Conservation (phyloP, 1,140 invertebrate genomes). For the Trichogramma pretiosum region DNA sequence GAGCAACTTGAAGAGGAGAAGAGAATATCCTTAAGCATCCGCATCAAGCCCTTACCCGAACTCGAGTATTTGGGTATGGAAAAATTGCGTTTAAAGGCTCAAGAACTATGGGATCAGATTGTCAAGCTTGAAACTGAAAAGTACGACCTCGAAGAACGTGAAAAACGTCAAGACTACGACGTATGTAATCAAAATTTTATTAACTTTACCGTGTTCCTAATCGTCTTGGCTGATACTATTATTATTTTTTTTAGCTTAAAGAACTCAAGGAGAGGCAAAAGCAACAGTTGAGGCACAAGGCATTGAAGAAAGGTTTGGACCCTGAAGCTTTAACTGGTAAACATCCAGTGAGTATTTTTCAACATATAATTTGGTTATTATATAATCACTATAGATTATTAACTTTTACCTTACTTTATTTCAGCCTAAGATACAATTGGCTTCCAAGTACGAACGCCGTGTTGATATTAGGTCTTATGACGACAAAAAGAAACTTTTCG, state of each 20-base stretch:
- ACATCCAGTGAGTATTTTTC: conserved; percentile 84
- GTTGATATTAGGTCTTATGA: conserved; percentile 95
- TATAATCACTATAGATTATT: too few relatives aligned
- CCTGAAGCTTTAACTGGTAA: conserved; percentile 91
- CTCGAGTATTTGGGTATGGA: conserved; percentile 72
- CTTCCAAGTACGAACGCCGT: conserved; percentile 97
- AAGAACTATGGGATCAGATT: conserved; percentile 90
- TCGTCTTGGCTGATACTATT: too few relatives aligned
- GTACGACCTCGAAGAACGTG: conserved; percentile 97
- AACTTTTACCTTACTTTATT: conserved; percentile 33
- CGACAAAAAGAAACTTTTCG: conserved; percentile 92
- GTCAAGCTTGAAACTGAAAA: conserved; percentile 97
- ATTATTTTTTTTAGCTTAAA: conserved; percentile 68
- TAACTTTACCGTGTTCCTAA: too few relatives aligned
- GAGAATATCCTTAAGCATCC: conserved; percentile 91
- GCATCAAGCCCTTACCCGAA: conserved; percentile 85
- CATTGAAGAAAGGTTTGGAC: conserved; percentile 91
- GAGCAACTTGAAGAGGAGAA: conserved; percentile 98
- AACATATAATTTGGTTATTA: too few relatives aligned
- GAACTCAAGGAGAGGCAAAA: conserved; percentile 96
- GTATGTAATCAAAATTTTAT: conserved; percentile 70
- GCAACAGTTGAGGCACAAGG: conserved; percentile 93
- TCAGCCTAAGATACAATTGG: conserved; percentile 96
- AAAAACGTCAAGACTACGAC: conserved; percentile 99
- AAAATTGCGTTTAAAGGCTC: conserved; percentile 80